Evolutionary conservation across 2,113 vertebrate species (phyloP).

Genomic region (Abramis brama): DNA sequence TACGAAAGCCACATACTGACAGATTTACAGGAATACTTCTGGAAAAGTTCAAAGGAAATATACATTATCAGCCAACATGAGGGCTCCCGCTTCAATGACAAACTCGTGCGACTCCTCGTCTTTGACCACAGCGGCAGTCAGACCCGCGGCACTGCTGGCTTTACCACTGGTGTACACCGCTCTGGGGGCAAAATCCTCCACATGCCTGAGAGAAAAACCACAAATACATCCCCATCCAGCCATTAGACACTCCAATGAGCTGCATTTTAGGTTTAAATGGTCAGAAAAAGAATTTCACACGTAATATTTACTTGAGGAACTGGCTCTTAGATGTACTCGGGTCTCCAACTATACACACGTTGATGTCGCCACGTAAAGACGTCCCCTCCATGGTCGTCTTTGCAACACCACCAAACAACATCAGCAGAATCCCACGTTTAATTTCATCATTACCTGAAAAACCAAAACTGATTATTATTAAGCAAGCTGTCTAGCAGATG

Average conservation of each 20-base stretch:
- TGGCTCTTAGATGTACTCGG: constrained; percentile 72
- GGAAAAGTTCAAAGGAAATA: background rate
- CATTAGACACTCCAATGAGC: background rate
- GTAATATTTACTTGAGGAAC: constrained; percentile 65
- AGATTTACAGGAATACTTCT: too few species aligned
- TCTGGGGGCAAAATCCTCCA: constrained; percentile 68
- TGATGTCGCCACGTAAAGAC: constrained; percentile 66
- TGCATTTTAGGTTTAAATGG: background rate
- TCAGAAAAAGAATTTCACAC: background rate
- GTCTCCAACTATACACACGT: constrained; percentile 69
- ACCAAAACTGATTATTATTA: background rate
- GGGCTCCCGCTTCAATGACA: constrained; percentile 71
- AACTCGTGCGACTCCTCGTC: constrained; percentile 70
- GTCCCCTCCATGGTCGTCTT: constrained; percentile 71
- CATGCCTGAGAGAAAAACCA: constrained; percentile 55
- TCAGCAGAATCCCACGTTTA: constrained; percentile 68
- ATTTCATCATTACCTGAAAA: constrained; percentile 68
- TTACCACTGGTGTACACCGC: constrained; percentile 70
- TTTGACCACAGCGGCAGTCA: constrained; percentile 68
- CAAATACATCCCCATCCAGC: too few species aligned
- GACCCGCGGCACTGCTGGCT: constrained; percentile 66
- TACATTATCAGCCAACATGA: constrained; percentile 72
- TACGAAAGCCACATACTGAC: too few species aligned
- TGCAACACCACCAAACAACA: constrained; percentile 69
- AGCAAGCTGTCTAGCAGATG: background rate